Percentiles rank a stretch among this genome's conserved stretches.
phyloP scores from a whole-genome alignment of 2,888 invertebrate species.

The Cancer borealis region DNA sequence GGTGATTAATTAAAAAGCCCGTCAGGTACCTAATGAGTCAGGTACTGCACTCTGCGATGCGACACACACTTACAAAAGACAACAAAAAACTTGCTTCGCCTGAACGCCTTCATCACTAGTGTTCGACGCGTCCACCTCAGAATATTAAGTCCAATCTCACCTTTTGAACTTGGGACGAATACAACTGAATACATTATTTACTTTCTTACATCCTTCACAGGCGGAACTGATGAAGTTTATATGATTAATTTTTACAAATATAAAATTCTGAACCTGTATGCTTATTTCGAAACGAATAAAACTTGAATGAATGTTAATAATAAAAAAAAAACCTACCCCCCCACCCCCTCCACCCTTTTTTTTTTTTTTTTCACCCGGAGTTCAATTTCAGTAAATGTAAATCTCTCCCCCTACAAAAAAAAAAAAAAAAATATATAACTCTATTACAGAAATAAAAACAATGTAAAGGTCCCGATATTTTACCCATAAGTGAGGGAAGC shows the following conservation, averaged over 20 bases:
- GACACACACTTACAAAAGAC: neutral
- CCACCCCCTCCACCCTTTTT: neutral
- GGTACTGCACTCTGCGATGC: neutral
- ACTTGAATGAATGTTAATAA: no score
- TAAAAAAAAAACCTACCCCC: no score
- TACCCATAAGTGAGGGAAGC: neutral
- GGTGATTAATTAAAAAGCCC: neutral
- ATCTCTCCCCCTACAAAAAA: neutral
- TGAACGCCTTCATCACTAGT: neutral
- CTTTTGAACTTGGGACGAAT: neutral
- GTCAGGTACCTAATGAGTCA: constrained; percentile 33
- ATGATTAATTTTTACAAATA: no score
- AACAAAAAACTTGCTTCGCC: neutral
- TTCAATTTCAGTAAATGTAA: neutral
- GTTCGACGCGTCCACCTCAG: neutral
- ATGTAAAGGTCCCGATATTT: neutral
- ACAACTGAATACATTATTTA: neutral
- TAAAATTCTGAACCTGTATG: no score
- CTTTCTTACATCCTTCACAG: no score
- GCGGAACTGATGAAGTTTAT: no score
- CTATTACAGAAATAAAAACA: neutral
- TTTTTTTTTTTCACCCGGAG: neutral
- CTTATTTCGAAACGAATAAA: no score
- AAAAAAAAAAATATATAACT: neutral
- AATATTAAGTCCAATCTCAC: neutral